Percentiles rank a stretch among this genome's conserved stretches.
These are phyloP conservation scores for Schizaphis graminum DNA, from an alignment of 2,888 invertebrate species.

Conservation along the genomic window DNA sequence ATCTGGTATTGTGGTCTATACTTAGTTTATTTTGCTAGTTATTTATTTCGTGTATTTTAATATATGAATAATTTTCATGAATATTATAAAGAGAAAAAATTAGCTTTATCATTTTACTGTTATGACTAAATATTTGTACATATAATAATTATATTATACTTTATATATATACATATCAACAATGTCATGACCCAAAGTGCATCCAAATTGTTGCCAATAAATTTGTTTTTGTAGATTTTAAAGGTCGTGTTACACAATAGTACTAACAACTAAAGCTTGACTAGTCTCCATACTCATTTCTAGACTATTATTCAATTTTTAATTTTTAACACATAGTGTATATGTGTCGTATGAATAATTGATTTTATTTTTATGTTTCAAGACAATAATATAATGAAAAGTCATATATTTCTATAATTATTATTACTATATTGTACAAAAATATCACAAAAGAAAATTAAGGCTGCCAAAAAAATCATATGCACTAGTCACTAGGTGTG, in stretches of 20 bases:
- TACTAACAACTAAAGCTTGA: conserved; percentile 24
- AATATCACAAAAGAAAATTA: conserved; percentile 26
- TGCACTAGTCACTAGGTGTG: not conserved
- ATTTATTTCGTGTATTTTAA: not conserved
- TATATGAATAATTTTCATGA: not conserved
- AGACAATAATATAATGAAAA: not conserved
- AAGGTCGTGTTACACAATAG: conserved; percentile 53
- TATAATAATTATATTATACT: not conserved
- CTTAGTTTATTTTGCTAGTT: not conserved
- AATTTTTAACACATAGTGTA: not conserved
- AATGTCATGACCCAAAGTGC: conserved; percentile 54
- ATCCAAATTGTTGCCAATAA: conserved; percentile 57
- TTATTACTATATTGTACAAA: conserved; percentile 15
- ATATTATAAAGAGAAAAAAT: not conserved
- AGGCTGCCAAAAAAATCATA: conserved; percentile 15
- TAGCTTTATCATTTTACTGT: conserved; percentile 1
- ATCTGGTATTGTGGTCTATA: not conserved
- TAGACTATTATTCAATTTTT: conserved; percentile 7
- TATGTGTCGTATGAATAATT: not conserved
- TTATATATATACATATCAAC: conserved; percentile 23
- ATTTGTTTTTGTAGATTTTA: conserved; percentile 55
- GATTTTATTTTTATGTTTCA: conserved; percentile 7
- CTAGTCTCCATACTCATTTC: not conserved
- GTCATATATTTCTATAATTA: not conserved
- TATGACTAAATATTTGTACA: not conserved